These are phyloP conservation scores for Danio aesculapii DNA, from an alignment of 2,797 vertebrate species.

Conservation along the genomic window DNA sequence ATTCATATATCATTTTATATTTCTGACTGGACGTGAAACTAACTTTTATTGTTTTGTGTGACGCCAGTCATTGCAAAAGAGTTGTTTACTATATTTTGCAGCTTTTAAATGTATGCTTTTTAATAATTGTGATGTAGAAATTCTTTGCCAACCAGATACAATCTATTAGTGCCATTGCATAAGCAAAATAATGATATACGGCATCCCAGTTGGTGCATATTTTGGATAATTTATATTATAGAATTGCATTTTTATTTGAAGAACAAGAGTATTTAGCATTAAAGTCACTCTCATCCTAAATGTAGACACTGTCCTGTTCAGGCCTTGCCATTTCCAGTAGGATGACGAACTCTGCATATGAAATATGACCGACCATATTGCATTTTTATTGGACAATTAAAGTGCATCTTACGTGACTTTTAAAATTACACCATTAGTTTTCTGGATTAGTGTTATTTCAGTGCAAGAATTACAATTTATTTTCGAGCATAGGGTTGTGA, in stretches of 20 bases:
- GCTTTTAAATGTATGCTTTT: neutral
- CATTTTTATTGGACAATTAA: slow-evolving; percentile 41
- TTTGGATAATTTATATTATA: neutral
- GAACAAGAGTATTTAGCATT: neutral
- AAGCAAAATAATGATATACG: neutral
- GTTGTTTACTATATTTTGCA: neutral
- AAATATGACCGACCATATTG: slow-evolving; percentile 38
- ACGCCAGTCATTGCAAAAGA: neutral
- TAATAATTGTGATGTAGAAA: neutral
- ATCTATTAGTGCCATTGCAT: neutral
- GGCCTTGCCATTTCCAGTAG: slow-evolving; percentile 33
- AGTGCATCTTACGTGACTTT: slow-evolving; percentile 8
- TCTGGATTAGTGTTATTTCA: neutral
- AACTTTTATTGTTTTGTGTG: neutral
- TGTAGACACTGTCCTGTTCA: neutral
- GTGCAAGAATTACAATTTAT: neutral
- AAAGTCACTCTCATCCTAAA: slow-evolving; percentile 11
- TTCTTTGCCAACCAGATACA: neutral
- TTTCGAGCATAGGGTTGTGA: neutral
- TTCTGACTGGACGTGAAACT: neutral
- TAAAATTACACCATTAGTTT: neutral
- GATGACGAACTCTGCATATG: slow-evolving; percentile 16
- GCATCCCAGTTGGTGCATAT: neutral
- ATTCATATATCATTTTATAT: slow-evolving; percentile 9
- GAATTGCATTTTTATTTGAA: neutral